These are phyloP conservation scores for Bucorvus abyssinicus DNA, from an alignment of 2,797 vertebrate species.

Conservation along the genomic window DNA sequence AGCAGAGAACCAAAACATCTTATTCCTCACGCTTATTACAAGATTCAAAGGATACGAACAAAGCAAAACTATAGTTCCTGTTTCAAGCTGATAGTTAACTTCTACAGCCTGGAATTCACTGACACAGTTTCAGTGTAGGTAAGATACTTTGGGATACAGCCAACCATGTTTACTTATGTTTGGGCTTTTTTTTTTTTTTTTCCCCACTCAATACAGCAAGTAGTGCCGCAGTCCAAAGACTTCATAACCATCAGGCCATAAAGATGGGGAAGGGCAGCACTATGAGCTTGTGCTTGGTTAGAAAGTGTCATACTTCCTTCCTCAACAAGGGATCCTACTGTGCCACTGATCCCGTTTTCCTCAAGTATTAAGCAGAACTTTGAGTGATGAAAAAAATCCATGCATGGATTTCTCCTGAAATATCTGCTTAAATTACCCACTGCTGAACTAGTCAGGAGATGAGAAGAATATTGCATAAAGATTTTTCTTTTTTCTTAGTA, in stretches of 20 bases:
- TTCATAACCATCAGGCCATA: background rate
- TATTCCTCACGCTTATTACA: background rate
- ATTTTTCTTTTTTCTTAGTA: background rate
- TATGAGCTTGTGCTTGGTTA: background rate
- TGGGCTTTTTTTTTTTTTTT: background rate
- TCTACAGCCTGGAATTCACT: background rate
- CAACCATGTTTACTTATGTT: background rate
- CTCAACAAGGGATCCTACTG: background rate
- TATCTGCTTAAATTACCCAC: background rate
- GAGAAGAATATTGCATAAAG: background rate
- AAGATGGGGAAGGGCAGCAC: background rate
- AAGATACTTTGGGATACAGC: background rate
- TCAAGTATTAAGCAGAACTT: background rate
- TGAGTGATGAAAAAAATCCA: constrained; percentile 5
- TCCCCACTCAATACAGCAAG: background rate
- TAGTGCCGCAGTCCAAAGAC: background rate
- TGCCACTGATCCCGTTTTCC: background rate
- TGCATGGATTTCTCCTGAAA: constrained; percentile 14
- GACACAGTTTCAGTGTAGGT: background rate
- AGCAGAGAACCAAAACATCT: background rate
- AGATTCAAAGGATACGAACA: constrained; percentile 14
- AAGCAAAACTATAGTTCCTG: background rate
- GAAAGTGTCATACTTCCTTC: background rate
- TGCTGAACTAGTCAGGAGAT: constrained; percentile 8
- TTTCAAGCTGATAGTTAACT: background rate